A percentile compares a stretch with the other conserved stretches of the same genome.
Evolutionary conservation across 2,797 vertebrate species (phyloP).

Genomic region (Phrynocephalus forsythii): DNA sequence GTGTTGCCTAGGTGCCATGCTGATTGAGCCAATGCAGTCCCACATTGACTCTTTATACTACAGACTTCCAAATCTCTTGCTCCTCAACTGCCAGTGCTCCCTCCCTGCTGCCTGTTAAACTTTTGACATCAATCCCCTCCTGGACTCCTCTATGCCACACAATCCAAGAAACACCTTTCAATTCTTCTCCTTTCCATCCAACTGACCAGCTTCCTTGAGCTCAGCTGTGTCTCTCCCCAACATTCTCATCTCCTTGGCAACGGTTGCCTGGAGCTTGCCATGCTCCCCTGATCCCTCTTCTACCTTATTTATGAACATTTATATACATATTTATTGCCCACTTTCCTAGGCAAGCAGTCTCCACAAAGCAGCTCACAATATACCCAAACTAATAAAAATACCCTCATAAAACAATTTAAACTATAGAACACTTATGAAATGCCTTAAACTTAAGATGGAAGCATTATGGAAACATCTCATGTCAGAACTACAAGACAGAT

Average conservation of each 20-base stretch:
- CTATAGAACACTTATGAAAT: background rate
- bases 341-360: background rate
- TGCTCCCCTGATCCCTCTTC: background rate
- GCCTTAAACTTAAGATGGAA: background rate
- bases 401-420: background rate
- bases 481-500: background rate
- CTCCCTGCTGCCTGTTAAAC: background rate
- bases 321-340: conserved; percentile 19
- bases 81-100: too few relatives aligned
- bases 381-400: background rate
- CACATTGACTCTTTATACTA: background rate
- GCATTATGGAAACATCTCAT: background rate
- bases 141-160: background rate
- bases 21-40: background rate
- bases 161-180: background rate
- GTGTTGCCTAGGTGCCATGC: background rate
- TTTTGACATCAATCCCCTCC: background rate
- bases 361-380: background rate
- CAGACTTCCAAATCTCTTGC: background rate
- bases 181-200: background rate
- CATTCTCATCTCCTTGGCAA: background rate
- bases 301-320: conserved; percentile 9
- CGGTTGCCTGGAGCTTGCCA: background rate
- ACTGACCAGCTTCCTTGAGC: too few relatives aligned
- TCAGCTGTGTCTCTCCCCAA: background rate